These are phyloP conservation scores for Drosophila ohnishii DNA, from an alignment of 1,140 invertebrate species.

Conservation along the genomic window DNA sequence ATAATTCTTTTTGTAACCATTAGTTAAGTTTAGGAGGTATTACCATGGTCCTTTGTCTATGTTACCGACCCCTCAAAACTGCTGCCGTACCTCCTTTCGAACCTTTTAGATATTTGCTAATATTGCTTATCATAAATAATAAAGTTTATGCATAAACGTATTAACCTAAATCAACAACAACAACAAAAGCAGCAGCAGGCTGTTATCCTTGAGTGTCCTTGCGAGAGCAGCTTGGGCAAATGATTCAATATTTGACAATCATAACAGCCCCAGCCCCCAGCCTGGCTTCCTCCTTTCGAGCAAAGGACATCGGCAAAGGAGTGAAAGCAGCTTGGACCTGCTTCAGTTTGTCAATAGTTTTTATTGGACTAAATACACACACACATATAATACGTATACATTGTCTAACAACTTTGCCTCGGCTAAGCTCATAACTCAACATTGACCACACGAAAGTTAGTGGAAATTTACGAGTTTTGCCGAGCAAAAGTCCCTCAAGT, in stretches of 20 bases:
- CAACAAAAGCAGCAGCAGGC: slow-evolving; percentile 8
- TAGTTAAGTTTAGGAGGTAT: slow-evolving; percentile 7
- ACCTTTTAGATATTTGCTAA: slow-evolving; percentile 57
- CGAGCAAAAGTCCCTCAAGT: slow-evolving; percentile 34
- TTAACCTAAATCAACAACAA: slow-evolving; percentile 74
- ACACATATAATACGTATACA: slow-evolving; percentile 22
- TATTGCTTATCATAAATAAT: slow-evolving; percentile 78
- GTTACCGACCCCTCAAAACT: slow-evolving; percentile 14
- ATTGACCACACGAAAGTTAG: slow-evolving; percentile 32
- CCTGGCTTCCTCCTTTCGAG: background rate
- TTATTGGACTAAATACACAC: slow-evolving; percentile 24
- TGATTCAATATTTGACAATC: slow-evolving; percentile 80
- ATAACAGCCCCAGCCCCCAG: slow-evolving; percentile 52
- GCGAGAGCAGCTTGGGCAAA: slow-evolving; percentile 65
- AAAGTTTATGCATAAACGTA: slow-evolving; percentile 80
- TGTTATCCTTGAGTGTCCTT: slow-evolving; percentile 39
- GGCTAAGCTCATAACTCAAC: slow-evolving; percentile 66
- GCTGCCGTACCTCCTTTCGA: slow-evolving; percentile 3
- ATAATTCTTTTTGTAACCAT: background rate
- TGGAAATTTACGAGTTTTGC: slow-evolving; percentile 52
- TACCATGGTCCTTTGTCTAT: background rate
- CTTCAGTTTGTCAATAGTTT: slow-evolving; percentile 36
- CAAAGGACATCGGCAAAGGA: slow-evolving; percentile 7
- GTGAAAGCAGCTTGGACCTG: slow-evolving; percentile 34
- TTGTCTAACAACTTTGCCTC: slow-evolving; percentile 33